phyloP scores from a whole-genome alignment of 2,888 invertebrate genomes.

The Antheraea assamensis region DNA sequence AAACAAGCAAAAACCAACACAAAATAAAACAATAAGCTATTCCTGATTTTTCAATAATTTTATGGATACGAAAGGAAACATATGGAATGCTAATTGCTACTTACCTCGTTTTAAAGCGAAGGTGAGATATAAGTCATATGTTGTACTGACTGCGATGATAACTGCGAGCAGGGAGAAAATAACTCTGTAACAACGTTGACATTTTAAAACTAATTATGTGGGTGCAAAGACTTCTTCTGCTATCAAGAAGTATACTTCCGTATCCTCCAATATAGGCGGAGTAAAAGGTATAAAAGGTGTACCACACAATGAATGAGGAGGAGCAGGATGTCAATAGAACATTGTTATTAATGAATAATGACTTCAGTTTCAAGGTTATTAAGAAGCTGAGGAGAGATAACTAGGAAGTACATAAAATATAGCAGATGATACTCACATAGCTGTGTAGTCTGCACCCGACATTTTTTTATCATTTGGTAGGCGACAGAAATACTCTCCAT shows the following conservation, averaged over 20 bases:
- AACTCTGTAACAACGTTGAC: constrained; percentile 40
- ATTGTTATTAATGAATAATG: no score
- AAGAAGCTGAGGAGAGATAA: neutral
- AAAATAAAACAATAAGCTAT: no score
- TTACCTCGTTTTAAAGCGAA: constrained; percentile 48
- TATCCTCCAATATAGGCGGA: no score
- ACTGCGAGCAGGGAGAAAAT: constrained; percentile 50
- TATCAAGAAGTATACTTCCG: no score
- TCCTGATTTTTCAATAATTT: neutral
- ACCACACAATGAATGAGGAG: no score
- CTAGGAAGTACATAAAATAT: neutral
- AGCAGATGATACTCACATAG: constrained; percentile 48
- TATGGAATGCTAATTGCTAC: constrained; percentile 22
- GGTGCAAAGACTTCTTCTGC: no score
- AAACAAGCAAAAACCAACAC: no score
- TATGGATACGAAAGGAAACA: neutral
- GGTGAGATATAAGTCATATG: constrained; percentile 48
- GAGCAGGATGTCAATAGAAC: no score
- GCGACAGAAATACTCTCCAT: constrained; percentile 52
- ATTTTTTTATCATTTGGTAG: constrained; percentile 60
- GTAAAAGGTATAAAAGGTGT: no score
- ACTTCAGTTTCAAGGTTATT: neutral
- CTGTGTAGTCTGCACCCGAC: constrained; percentile 52
- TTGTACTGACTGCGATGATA: constrained; percentile 45
- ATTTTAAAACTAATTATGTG: no score